phyloP scores from a whole-genome alignment of 1,140 invertebrate species.

The Aphelenchoides besseyi region DNA sequence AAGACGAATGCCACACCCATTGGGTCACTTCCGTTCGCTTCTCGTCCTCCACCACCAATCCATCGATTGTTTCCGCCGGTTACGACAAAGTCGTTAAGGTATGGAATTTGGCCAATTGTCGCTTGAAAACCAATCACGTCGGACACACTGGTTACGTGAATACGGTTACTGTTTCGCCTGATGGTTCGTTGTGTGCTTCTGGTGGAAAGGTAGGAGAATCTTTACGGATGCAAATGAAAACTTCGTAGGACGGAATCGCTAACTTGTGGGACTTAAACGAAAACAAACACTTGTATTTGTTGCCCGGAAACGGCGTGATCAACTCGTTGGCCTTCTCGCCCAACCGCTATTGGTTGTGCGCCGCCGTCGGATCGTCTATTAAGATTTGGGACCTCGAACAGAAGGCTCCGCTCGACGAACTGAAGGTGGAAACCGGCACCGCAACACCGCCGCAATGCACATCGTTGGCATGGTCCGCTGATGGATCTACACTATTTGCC shows the following conservation, averaged over 20 bases:
- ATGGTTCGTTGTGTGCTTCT: slow-evolving; percentile 96
- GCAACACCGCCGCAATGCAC: slow-evolving; percentile 81
- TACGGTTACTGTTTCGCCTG: slow-evolving; percentile 96
- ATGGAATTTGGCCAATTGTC: slow-evolving; percentile 98
- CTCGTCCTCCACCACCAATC: slow-evolving; percentile 94
- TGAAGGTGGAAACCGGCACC: slow-evolving; percentile 85
- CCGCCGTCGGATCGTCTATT: slow-evolving; percentile 93
- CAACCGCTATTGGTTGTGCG: slow-evolving; percentile 99
- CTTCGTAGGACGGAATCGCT: slow-evolving; percentile 82
- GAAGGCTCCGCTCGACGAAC: slow-evolving; percentile 97
- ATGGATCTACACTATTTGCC: slow-evolving; percentile 97
- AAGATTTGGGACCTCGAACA: slow-evolving; percentile 99
- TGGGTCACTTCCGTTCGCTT: slow-evolving; percentile 99
- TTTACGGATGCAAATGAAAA: no score
- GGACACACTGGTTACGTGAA: slow-evolving; percentile 96
- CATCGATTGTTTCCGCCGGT: slow-evolving; percentile 96
- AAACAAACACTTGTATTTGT: slow-evolving; percentile 95
- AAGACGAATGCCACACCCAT: slow-evolving; percentile 94
- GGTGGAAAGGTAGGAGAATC: slow-evolving; percentile 88
- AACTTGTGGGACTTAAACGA: slow-evolving; percentile 99
- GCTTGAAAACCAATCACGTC: slow-evolving; percentile 94
- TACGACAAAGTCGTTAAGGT: slow-evolving; percentile 99
- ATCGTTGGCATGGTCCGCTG: slow-evolving; percentile 96
- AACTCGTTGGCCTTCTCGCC: slow-evolving; percentile 97
- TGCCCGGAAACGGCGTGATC: slow-evolving; percentile 97